Evolutionary conservation across 2,113 vertebrate species (phyloP).

Genomic region (Tragelaphus imberbis): DNA sequence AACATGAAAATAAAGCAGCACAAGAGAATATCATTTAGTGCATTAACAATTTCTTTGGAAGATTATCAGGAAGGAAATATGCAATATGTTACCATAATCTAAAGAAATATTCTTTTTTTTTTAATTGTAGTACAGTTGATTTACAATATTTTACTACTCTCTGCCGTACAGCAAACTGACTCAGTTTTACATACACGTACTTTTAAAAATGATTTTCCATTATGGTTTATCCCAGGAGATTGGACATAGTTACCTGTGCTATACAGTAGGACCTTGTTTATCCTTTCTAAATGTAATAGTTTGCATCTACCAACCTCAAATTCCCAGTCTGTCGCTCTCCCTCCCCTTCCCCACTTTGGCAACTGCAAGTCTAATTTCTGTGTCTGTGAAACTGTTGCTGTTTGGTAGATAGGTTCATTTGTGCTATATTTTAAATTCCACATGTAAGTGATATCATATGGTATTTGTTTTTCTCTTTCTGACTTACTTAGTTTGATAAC

Average conservation of each 20-base stretch:
- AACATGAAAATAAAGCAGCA: background rate
- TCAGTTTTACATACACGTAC: fast-evolving
- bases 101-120: background rate
- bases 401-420: background rate
- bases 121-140: background rate
- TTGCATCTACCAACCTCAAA: background rate
- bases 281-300: background rate
- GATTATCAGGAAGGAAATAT: background rate
- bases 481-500: background rate
- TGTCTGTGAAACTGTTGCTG: background rate
- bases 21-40: background rate
- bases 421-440: background rate
- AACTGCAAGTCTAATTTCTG: background rate
- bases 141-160: background rate
- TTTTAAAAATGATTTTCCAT: background rate
- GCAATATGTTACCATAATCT: background rate
- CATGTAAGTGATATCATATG: background rate
- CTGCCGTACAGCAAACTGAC: background rate
- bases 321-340: background rate
- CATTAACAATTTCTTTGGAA: background rate
- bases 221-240: background rate
- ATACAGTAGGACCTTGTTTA: background rate
- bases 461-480: background rate
- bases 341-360: background rate
- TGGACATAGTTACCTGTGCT: background rate